Conservation (phyloP, 2,113 vertebrate species). For the Anser cygnoides region DNA sequence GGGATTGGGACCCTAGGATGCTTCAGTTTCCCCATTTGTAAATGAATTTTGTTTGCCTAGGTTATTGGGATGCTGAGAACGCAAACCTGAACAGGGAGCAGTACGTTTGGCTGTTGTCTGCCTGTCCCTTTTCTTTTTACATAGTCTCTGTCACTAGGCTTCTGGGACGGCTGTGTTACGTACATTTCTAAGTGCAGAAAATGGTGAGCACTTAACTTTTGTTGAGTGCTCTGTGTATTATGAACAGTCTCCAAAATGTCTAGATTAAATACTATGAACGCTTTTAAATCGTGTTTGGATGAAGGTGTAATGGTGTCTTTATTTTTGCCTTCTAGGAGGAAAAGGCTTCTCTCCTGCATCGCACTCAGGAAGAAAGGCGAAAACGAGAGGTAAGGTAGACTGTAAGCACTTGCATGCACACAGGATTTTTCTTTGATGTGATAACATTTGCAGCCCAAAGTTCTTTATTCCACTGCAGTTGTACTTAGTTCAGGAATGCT, state of each 20-base stretch:
- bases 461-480: not conserved
- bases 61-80: not conserved
- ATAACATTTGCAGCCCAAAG: not conserved
- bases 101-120: not conserved
- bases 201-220: not conserved
- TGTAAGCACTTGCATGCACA: not conserved
- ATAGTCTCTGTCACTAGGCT: fast-evolving
- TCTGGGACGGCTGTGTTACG: not conserved
- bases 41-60: not conserved
- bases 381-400: conserved; percentile 90
- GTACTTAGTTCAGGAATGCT: not conserved
- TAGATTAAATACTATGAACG: not conserved
- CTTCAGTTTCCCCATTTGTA: not conserved
- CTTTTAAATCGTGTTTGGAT: not conserved
- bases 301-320: not conserved
- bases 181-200: not conserved
- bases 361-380: conserved; percentile 95
- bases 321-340: conserved; percentile 84
- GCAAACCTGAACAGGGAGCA: not conserved
- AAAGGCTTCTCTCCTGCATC: conserved; percentile 95
- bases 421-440: not conserved
- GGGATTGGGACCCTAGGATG: not conserved
- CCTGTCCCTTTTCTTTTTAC: not conserved
- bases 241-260: not conserved
- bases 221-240: fast-evolving